Percentiles rank a stretch among this genome's conserved stretches.
Conservation (phyloP, 1,140 invertebrate species). For the Zaprionus ornatus region DNA sequence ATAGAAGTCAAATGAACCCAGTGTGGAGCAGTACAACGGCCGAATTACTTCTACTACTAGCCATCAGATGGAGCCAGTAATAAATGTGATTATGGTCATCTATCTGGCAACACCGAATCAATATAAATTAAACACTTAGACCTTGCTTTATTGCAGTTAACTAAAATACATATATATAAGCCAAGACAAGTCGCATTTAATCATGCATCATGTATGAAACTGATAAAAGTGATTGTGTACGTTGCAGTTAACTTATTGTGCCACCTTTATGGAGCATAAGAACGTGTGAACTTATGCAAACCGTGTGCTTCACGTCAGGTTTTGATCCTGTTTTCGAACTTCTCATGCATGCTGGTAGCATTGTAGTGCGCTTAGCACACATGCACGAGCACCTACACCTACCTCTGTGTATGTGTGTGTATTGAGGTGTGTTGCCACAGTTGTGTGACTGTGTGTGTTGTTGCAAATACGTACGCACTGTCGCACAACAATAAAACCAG, state of each 20-base stretch:
- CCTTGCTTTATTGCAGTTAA: not conserved
- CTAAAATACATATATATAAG: not conserved
- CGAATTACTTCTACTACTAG: not conserved
- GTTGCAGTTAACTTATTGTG: not conserved
- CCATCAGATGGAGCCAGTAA: not conserved
- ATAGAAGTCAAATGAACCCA: not conserved
- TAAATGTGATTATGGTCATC: too few relatives aligned
- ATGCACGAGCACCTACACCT: not conserved
- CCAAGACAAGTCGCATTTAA: not conserved
- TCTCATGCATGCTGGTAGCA: conserved; percentile 69
- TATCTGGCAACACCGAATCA: too few relatives aligned
- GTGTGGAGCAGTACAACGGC: not conserved
- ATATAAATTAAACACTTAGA: too few relatives aligned
- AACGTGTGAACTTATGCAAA: conserved; percentile 60
- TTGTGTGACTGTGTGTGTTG: conserved; percentile 1
- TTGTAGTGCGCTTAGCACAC: conserved; percentile 68
- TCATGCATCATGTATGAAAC: not conserved
- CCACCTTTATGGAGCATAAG: not conserved
- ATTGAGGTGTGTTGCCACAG: conserved; percentile 3
- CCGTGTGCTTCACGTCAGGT: conserved; percentile 39
- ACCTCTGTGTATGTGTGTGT: not conserved
- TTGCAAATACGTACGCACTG: conserved; percentile 70
- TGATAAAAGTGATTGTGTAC: not conserved
- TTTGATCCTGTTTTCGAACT: conserved; percentile 65
- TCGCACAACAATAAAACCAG: conserved; percentile 54